Conservation (phyloP, 2,888 invertebrate species). For the Atethmia centrago region DNA sequence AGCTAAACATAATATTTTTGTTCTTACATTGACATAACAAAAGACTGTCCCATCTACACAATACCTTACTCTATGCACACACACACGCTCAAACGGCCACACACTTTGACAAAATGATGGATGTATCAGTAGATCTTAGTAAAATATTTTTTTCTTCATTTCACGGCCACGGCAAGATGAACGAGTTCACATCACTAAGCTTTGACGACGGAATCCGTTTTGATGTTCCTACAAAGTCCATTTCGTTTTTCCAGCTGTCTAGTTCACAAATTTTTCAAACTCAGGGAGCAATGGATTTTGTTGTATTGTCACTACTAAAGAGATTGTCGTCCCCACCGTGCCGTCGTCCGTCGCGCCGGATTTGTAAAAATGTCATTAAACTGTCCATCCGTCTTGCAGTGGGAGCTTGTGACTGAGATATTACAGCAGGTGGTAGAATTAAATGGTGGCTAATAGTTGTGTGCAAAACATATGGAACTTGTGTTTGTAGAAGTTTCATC, state of each 20-base stretch:
- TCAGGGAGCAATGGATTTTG: neutral
- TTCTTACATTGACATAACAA: neutral
- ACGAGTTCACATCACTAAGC: slow-evolving; percentile 14
- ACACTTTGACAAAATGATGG: slow-evolving; percentile 45
- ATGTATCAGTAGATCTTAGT: slow-evolving; percentile 21
- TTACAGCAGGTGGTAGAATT: slow-evolving; percentile 32
- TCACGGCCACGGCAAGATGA: slow-evolving; percentile 48
- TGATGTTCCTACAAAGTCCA: slow-evolving; percentile 17
- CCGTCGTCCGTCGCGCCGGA: too few species aligned
- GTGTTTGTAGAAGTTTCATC: slow-evolving; percentile 29
- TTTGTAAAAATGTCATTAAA: slow-evolving; percentile 29
- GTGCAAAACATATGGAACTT: slow-evolving; percentile 24
- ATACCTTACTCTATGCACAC: slow-evolving; percentile 23
- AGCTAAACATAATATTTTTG: neutral
- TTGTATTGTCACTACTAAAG: neutral
- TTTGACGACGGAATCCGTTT: neutral
- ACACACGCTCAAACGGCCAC: neutral
- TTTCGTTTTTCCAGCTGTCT: neutral
- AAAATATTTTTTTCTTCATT: slow-evolving; percentile 40
- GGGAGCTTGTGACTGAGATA: slow-evolving; percentile 37
- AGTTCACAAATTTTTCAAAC: rapidly evolving
- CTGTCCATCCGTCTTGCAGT: slow-evolving; percentile 28
- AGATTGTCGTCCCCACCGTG: neutral
- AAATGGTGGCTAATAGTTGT: slow-evolving; percentile 22
- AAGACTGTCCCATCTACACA: slow-evolving; percentile 19